Evolutionary conservation across 2,888 invertebrate genomes (phyloP), one percentile per base, ranked within the genome.

Genomic region (Carpatolechia fugitivella): DNA sequence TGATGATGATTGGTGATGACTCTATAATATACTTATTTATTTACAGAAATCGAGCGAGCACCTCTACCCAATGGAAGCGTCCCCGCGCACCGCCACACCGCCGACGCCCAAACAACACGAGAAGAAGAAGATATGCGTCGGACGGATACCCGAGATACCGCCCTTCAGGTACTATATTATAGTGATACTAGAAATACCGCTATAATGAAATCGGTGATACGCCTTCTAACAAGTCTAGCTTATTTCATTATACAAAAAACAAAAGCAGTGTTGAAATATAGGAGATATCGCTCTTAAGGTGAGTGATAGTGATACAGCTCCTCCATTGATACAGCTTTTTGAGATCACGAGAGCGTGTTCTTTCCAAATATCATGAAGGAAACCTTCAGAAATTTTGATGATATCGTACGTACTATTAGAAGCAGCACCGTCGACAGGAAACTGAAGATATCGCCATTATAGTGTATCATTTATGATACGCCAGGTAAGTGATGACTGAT

Each of bases 141-240:
- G 90, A 16, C 83, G 84, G 62, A 91, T 92, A 64, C 87, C 91
- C 0, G 91, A 91, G 62, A 90, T 91, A 74, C 91, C 91, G 13
- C 80, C 91, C 54, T 80, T 91, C 84, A 77, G 90, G 89, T 90
- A 50, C n/a, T n/a, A n/a, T n/a, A n/a, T n/a, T n/a, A n/a, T n/a
- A n/a, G n/a, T n/a, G n/a, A n/a, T n/a, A n/a, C n/a, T n/a, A 77
- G 77, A 68, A 3, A 5, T 40, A 33, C 33, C 2, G n/a, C 24
- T 11, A n/a, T n/a, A 33, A 11, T 8, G 33, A 33, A 3, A 33
- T 33, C 2, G 8, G 10, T 3, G n/a, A 3, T 33, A 33, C 2
- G 10, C 2, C 10, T 11, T 8, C 33, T 11, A 33, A 8, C 3
- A 8, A 33, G n/a, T 33, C 11, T 10, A 11, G n/a, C n/a, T n/a